Conservation (phyloP, 2,113 vertebrate species). For the chimpanzee (Pan troglodytes) region NHGRI_mPanTro3-v2.1_pri NC_072402.2:117694001-117694500, state of each 20-base stretch:
- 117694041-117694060: background rate
- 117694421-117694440: background rate
- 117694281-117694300: background rate
- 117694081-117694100: background rate
- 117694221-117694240: background rate
- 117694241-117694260: background rate
- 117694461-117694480: background rate
- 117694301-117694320: background rate
- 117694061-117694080: background rate
- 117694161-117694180: background rate
- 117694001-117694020: too few relatives aligned
- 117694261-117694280: background rate
- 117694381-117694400: background rate
- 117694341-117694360: background rate
- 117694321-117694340: background rate
- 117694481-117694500: background rate
- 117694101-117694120: background rate
- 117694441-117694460: background rate
- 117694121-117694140: background rate
- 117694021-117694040: too few relatives aligned
- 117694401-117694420: background rate
- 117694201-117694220: background rate
- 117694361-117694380: background rate
- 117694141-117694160: background rate
- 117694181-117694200: background rate